These are phyloP conservation scores for Ranitomeya imitator DNA, from an alignment of 2,113 vertebrate genomes.

Conservation along the genomic window DNA sequence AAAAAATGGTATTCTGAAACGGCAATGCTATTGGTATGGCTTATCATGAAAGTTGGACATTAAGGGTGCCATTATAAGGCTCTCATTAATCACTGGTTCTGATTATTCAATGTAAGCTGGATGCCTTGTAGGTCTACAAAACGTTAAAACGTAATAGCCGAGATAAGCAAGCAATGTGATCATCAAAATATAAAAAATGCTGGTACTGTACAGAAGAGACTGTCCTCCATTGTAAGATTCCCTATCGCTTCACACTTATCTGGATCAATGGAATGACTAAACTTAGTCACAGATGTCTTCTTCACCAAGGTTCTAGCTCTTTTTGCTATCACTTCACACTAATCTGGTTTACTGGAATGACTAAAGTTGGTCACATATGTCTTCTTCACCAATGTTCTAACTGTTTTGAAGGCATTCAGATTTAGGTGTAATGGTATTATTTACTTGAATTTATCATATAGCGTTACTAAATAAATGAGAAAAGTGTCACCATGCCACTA, in stretches of 20 bases:
- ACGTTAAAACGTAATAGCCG: not conserved
- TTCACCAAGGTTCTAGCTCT: not conserved
- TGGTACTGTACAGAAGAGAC: not conserved
- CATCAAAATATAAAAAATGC: not conserved
- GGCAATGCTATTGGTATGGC: not conserved
- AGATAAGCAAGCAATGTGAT: slow-evolving; percentile 3
- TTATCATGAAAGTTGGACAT: not conserved
- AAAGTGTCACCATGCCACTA: too few species aligned
- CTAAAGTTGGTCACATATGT: not conserved
- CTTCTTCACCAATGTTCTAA: not conserved
- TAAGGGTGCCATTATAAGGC: not conserved
- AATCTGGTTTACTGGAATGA: not conserved
- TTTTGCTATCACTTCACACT: not conserved
- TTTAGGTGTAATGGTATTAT: too few species aligned
- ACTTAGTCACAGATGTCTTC: not conserved
- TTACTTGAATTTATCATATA: too few species aligned
- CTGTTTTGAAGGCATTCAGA: not conserved
- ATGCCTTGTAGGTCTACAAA: not conserved
- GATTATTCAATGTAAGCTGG: not conserved
- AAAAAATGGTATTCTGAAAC: not conserved
- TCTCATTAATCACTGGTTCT: not conserved
- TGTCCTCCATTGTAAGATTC: not conserved
- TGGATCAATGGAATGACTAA: not conserved
- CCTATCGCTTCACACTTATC: not conserved
- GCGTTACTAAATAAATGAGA: too few species aligned